A percentile compares a stretch with the other conserved stretches of the same genome.
phyloP scores from a whole-genome alignment of 2,888 invertebrate species.

The Timandra comae region DNA sequence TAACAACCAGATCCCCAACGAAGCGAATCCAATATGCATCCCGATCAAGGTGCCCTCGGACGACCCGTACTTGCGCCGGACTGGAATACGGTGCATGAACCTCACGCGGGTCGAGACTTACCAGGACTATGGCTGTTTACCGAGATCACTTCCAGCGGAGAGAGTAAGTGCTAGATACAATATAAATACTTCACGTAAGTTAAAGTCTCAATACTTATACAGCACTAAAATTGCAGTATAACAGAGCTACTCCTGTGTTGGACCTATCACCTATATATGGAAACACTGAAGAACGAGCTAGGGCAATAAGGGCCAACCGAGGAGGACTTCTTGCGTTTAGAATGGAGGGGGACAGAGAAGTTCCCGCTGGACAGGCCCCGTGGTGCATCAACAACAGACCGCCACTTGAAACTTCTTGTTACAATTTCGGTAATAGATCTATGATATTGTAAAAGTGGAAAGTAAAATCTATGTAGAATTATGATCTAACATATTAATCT shows the following conservation, averaged over 20 bases:
- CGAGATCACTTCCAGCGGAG: slow-evolving; percentile 31
- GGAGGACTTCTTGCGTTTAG: slow-evolving; percentile 31
- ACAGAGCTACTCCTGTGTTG: slow-evolving; percentile 28
- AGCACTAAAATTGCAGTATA: slow-evolving; percentile 31
- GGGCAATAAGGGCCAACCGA: slow-evolving; percentile 18
- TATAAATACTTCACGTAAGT: no score
- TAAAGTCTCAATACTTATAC: no score
- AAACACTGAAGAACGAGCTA: slow-evolving; percentile 14
- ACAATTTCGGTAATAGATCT: slow-evolving; percentile 31
- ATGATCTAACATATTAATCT: no score
- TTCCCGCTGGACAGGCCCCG: slow-evolving; percentile 19
- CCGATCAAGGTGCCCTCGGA: slow-evolving; percentile 35
- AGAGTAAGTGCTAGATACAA: slow-evolving; percentile 27
- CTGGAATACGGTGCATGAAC: slow-evolving; percentile 36
- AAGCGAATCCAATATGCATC: slow-evolving; percentile 23
- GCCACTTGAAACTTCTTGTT: slow-evolving; percentile 37
- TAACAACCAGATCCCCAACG: slow-evolving; percentile 28
- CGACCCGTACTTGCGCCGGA: slow-evolving; percentile 33
- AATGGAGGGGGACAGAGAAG: slow-evolving; percentile 28
- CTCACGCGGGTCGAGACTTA: slow-evolving; percentile 37
- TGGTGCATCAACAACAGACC: slow-evolving; percentile 27
- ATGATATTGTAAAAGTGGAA: no score
- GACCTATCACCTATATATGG: slow-evolving; percentile 35
- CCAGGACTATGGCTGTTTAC: slow-evolving; percentile 34
- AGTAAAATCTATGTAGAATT: no score